Percentiles rank a stretch among this genome's conserved stretches.
Conservation (phyloP, 2,113 vertebrate species). For the Leptodactylus fuscus region DNA sequence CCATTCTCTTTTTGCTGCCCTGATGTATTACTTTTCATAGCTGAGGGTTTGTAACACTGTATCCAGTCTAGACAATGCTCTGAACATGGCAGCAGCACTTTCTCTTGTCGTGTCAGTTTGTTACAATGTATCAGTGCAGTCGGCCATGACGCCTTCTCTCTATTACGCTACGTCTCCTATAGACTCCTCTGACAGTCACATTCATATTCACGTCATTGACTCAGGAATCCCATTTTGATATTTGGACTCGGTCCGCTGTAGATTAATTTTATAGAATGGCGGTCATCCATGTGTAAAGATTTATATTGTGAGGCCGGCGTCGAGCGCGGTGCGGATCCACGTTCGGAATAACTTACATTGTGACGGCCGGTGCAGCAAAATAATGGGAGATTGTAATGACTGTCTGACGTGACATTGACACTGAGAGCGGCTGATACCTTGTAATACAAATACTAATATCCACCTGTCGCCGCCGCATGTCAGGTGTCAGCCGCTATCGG, state of each 20-base stretch:
- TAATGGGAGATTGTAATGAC: constrained; percentile 11
- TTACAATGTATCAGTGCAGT: neutral
- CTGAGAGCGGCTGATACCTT: neutral
- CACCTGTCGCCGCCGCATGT: neutral
- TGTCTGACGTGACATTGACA: neutral
- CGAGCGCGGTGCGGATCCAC: neutral
- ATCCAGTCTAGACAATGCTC: neutral
- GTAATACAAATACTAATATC: neutral
- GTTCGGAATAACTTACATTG: neutral
- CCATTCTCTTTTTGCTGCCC: neutral
- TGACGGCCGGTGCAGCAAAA: neutral
- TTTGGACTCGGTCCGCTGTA: neutral
- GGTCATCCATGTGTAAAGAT: neutral
- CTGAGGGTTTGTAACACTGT: neutral
- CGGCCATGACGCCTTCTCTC: neutral
- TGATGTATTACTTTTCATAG: neutral
- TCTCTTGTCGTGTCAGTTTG: neutral
- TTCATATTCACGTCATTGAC: neutral
- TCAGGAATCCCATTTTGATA: neutral
- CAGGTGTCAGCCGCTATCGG: too few relatives aligned
- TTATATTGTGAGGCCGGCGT: neutral
- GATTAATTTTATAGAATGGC: neutral
- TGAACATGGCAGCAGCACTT: neutral
- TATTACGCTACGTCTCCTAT: neutral
- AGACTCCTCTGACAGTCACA: neutral